These are phyloP conservation scores for Tigriopus californicus DNA, from an alignment of 2,888 invertebrate species.

Conservation along the genomic window DNA sequence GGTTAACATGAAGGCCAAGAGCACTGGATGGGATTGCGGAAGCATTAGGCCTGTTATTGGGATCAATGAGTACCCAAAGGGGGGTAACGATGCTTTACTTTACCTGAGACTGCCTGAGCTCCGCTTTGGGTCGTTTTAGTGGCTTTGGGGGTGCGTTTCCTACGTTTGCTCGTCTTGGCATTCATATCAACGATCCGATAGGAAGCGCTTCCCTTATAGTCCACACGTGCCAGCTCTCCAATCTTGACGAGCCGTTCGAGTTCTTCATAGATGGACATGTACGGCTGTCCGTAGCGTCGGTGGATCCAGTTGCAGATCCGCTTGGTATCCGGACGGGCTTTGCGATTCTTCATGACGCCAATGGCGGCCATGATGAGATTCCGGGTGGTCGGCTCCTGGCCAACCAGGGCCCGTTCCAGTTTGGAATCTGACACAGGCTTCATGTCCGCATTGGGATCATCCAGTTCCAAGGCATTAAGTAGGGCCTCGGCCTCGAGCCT, in stretches of 20 bases:
- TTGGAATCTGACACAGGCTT: background rate
- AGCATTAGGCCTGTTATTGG: too few relatives aligned
- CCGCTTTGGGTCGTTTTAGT: background rate
- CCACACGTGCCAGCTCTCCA: conserved; percentile 12
- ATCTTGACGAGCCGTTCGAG: background rate
- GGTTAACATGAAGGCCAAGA: too few relatives aligned
- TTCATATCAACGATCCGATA: conserved; percentile 1
- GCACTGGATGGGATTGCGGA: too few relatives aligned
- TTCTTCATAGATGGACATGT: background rate
- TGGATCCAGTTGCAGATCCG: conserved; percentile 62
- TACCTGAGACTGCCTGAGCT: too few relatives aligned
- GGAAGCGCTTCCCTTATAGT: conserved; percentile 15
- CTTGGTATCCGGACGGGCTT: conserved; percentile 63
- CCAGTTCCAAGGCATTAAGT: too few relatives aligned
- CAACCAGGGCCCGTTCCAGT: background rate
- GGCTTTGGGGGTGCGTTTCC: background rate
- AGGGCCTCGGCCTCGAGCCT: too few relatives aligned
- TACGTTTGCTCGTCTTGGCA: background rate
- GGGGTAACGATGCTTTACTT: too few relatives aligned
- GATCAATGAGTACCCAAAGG: too few relatives aligned
- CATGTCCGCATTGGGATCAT: too few relatives aligned
- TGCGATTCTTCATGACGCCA: conserved; percentile 31
- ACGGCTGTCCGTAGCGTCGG: conserved; percentile 40
- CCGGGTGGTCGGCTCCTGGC: conserved; percentile 3
- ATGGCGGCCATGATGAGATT: conserved; percentile 15